Conservation (phyloP, 2,113 vertebrate genomes). For the Brachionichthys hirsutus region DNA sequence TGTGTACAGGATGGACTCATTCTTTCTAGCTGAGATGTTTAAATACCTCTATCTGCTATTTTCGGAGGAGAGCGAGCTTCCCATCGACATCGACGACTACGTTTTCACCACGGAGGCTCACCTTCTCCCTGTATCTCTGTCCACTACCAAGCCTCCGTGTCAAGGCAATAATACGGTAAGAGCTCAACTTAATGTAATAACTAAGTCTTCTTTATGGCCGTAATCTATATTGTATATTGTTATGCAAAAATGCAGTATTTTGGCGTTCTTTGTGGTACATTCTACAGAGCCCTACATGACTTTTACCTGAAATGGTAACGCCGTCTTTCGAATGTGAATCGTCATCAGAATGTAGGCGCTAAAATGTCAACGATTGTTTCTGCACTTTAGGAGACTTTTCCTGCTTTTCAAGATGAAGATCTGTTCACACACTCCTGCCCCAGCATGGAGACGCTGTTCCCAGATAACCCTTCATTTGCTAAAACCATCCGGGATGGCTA, state of each 20-base stretch:
- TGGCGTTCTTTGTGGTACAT: too few species aligned
- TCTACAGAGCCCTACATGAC: too few species aligned
- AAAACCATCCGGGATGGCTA: conserved; percentile 81
- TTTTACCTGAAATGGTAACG: too few species aligned
- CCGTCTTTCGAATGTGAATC: too few species aligned
- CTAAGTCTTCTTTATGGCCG: too few species aligned
- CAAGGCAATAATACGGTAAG: conserved; percentile 73
- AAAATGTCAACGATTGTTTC: background rate
- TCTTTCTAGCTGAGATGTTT: conserved; percentile 99
- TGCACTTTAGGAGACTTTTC: conserved; percentile 38
- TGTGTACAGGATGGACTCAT: conserved; percentile 92
- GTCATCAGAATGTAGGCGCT: too few species aligned
- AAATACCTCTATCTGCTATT: conserved; percentile 97
- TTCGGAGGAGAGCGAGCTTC: conserved; percentile 91
- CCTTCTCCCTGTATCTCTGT: conserved; percentile 92
- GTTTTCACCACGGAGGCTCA: conserved; percentile 98
- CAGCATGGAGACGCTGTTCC: conserved; percentile 79
- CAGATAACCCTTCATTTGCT: conserved; percentile 82
- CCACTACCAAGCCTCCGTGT: conserved; percentile 79
- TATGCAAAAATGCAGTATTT: too few species aligned
- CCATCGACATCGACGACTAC: conserved; percentile 95
- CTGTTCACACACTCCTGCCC: conserved; percentile 80
- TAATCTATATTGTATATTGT: too few species aligned
- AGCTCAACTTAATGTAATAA: background rate
- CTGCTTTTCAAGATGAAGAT: conserved; percentile 61